These are phyloP conservation scores for Cyaniris semiargus DNA, from an alignment of 2,888 invertebrate species.

Conservation along the genomic window DNA sequence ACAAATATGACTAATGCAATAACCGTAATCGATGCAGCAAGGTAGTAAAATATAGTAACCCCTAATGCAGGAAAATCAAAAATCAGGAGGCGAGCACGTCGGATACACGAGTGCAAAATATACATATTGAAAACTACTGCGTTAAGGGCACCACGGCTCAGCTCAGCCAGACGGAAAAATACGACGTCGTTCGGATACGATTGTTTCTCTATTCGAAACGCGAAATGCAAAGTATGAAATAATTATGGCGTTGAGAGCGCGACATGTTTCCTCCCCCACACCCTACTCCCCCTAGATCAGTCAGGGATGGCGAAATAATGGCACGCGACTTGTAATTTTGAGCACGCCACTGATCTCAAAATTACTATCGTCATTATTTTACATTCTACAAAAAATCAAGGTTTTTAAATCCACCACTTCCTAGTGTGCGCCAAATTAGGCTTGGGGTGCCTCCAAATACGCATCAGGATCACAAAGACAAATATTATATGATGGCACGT, in stretches of 20 bases:
- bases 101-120: conserved; percentile 18
- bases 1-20: background rate
- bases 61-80: background rate
- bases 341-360: background rate
- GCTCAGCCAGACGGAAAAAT: conserved; percentile 64
- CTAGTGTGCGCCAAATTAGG: background rate
- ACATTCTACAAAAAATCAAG: background rate
- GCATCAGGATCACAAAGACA: background rate
- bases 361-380: background rate
- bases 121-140: conserved; percentile 15
- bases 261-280: conserved; percentile 50
- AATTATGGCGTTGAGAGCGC: conserved; percentile 69
- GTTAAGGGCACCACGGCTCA: conserved; percentile 47
- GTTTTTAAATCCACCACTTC: background rate
- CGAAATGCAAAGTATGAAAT: conserved; percentile 74
- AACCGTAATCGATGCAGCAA: background rate
- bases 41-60: background rate
- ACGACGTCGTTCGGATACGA: conserved; percentile 55
- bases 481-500: background rate
- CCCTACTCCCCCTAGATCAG: conserved; percentile 37
- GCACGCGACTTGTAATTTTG: background rate
- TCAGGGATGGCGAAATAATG: background rate
- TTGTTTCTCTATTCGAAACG: conserved; percentile 65
- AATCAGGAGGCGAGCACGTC: background rate
- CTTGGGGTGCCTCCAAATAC: too few relatives aligned